Base-by-base conservation (phyloP, 2,888 invertebrate genomes). In the Caenorhabditis parvicauda region DNA sequence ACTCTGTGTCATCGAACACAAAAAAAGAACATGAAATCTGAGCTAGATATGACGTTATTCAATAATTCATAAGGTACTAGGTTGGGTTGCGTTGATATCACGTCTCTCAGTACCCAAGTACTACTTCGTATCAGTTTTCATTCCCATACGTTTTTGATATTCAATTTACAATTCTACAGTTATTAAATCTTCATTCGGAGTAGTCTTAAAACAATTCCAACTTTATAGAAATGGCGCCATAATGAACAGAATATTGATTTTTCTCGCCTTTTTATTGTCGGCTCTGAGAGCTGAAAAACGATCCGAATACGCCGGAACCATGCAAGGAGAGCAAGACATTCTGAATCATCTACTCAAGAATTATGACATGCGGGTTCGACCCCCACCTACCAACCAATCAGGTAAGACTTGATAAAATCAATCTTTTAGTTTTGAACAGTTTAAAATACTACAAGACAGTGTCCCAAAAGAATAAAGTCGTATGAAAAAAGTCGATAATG, bases 321-420 rank as follows among this genome's bases (percentile, higher is more conserved):
- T 61, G 56, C 42, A 46, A 19, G 49, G 48, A 27, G 69, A 69
- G 57, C 74, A 77, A 47, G 56, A 63, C 38, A 77, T 79, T 7
- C 55, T 79, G 14, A 71, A 77, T 41, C 43, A 59, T 21, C 42
- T 79, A 27, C 56, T 78, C 54, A 66, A 62, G 27, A 71, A 69
- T 39, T 79, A 79, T 51, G 79, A 79, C 52, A 61, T 66, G 58
- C 53, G 76, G 24, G 72, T 78, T 2, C 66, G 79, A 29, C 79
- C 79, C 4, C 76, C 76, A 14, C 68, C 78, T 3, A 67, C 64
- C 7, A 70, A 76, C 48, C 29, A 64, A 12, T 59, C 71, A 24
- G 61, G 67, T 72, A 28, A 50, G n/a, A n/a, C n/a, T 14, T 32
- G 9, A 14, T 32, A 14, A 7, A 12, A 7, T 32, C 35, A 14